These are phyloP conservation scores for Meteorus cinctellus DNA, from an alignment of 2,888 invertebrate genomes.

Conservation along the genomic window DNA sequence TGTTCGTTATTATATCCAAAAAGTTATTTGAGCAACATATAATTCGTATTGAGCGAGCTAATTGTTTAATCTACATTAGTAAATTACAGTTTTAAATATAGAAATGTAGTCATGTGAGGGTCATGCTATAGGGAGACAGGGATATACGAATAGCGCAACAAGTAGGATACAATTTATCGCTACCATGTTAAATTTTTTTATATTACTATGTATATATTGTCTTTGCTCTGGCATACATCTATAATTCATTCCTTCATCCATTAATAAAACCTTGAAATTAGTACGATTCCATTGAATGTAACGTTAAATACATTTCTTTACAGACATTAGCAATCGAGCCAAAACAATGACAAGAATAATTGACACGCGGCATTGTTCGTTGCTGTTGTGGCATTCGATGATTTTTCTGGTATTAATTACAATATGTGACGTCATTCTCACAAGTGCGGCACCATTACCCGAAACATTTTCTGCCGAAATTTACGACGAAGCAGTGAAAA, in stretches of 20 bases:
- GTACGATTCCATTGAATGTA: neutral
- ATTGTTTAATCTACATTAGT: neutral
- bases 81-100: neutral
- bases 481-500: constrained; percentile 57
- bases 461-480: constrained; percentile 58
- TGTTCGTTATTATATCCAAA: no score
- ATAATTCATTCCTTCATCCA: neutral
- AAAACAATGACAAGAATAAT: constrained; percentile 61
- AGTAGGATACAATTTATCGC: neutral
- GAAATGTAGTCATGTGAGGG: neutral
- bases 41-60: no score
- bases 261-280: neutral
- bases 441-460: constrained; percentile 60
- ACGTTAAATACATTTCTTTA: constrained; percentile 11
- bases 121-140: neutral
- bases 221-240: no score
- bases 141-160: neutral
- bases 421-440: constrained; percentile 44
- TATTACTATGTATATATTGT: neutral
- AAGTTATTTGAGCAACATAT: no score
- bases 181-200: neutral
- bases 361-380: constrained; percentile 51
- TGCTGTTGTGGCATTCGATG: constrained; percentile 51
- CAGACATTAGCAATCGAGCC: constrained; percentile 41
- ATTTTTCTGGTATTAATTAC: constrained; percentile 9